Percentiles rank a stretch among this genome's conserved stretches.
Conservation (phyloP, 2,113 vertebrate genomes). For the Melanotaenia duboulayi region DNA sequence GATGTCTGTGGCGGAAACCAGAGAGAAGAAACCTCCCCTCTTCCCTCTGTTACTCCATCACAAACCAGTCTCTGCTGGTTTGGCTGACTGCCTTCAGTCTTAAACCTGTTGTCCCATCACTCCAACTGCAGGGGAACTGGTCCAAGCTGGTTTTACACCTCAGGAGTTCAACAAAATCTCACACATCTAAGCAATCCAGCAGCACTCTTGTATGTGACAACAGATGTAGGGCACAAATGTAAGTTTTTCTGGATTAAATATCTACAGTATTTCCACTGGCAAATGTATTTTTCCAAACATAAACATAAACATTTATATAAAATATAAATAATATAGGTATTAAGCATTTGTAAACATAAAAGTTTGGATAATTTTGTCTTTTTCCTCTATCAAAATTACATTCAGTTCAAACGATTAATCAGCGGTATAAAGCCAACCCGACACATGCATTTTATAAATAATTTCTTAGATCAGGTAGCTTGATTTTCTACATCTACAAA, state of each 20-base stretch:
- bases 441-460: too few relatives aligned
- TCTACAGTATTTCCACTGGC: too few relatives aligned
- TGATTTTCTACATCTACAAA: too few relatives aligned
- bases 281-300: neutral
- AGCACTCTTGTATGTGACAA: conserved; percentile 6
- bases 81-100: neutral
- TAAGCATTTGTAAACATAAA: neutral
- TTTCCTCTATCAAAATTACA: too few relatives aligned
- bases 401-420: too few relatives aligned
- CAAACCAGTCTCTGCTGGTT: conserved; percentile 52
- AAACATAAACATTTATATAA: neutral
- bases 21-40: neutral
- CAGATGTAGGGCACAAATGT: neutral
- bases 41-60: conserved; percentile 7
- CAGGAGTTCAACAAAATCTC: conserved; percentile 19
- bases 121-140: conserved; percentile 32
- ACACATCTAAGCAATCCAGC: neutral
- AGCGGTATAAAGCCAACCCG: too few relatives aligned
- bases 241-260: neutral
- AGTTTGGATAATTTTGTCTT: too few relatives aligned
- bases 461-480: too few relatives aligned
- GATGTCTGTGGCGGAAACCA: neutral
- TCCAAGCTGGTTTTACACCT: conserved; percentile 38
- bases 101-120: conserved; percentile 16
- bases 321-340: neutral